Evolutionary conservation across 2,888 invertebrate species (phyloP).

Genomic region (Agonopterix subpropinquella): DNA sequence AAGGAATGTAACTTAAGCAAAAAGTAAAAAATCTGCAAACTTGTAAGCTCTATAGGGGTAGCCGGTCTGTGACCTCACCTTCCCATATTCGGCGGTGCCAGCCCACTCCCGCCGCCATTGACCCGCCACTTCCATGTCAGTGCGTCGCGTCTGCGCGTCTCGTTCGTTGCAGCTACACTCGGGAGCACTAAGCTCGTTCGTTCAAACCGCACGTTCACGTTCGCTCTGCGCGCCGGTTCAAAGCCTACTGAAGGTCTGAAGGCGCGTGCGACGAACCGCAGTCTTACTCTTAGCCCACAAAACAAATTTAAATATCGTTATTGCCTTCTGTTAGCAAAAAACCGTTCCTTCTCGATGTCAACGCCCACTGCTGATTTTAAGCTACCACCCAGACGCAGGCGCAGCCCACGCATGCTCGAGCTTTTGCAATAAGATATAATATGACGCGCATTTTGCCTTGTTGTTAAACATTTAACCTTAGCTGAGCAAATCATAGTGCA

Average conservation of each 20-base stretch:
- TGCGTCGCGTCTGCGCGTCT: constrained; percentile 24
- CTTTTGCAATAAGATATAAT: constrained; percentile 1
- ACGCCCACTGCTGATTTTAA: constrained; percentile 54
- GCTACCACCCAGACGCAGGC: constrained; percentile 44
- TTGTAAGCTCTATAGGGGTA: constrained; percentile 1
- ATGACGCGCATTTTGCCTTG: neutral
- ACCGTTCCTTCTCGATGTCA: constrained; percentile 58
- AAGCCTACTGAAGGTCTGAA: constrained; percentile 45
- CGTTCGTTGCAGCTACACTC: constrained; percentile 70
- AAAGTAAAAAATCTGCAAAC: too few relatives aligned
- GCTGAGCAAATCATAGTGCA: too few relatives aligned
- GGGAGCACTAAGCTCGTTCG: constrained; percentile 41
- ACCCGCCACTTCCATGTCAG: constrained; percentile 64
- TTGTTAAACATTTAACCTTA: too few relatives aligned
- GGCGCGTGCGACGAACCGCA: constrained; percentile 31
- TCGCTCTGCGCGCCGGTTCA: constrained; percentile 42
- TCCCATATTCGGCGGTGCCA: constrained; percentile 69
- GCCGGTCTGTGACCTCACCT: constrained; percentile 41
- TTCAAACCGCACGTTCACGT: constrained; percentile 42
- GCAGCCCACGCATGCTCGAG: constrained; percentile 44
- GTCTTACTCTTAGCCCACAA: constrained; percentile 51
- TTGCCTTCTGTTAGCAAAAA: constrained; percentile 63
- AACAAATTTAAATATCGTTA: constrained; percentile 59
- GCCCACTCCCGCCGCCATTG: constrained; percentile 72
- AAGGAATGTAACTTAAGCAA: too few relatives aligned